Conservation (phyloP, 2,888 invertebrate species). For the Dryococelus australis region DNA sequence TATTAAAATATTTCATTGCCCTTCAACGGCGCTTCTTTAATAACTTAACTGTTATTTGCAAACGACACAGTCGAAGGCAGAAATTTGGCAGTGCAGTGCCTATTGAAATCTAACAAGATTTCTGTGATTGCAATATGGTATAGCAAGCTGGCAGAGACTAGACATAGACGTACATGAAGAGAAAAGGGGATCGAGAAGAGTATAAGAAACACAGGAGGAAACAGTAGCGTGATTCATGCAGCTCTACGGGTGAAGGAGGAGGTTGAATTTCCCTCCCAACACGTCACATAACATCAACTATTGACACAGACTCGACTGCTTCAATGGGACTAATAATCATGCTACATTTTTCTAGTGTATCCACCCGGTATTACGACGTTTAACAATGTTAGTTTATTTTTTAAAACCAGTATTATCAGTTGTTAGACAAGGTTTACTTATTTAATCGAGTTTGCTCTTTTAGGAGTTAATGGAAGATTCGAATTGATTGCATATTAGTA, state of each 20-base stretch:
- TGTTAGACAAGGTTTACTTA: too few species aligned
- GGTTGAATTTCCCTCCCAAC: not conserved
- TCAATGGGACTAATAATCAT: not conserved
- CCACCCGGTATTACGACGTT: not conserved
- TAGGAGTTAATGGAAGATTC: too few species aligned
- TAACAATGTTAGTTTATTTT: not conserved
- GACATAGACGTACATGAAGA: not conserved
- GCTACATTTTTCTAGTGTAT: not conserved
- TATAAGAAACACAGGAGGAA: not conserved
- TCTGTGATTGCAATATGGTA: not conserved
- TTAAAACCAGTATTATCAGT: not conserved
- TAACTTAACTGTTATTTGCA: too few species aligned
- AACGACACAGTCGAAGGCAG: too few species aligned
- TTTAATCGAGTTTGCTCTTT: too few species aligned
- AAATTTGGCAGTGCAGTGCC: too few species aligned
- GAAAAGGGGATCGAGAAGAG: not conserved
- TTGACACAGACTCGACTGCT: not conserved
- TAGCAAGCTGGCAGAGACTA: not conserved
- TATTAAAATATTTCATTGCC: too few species aligned
- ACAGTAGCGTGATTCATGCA: conserved; percentile 7
- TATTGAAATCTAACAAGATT: too few species aligned
- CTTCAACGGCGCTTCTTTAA: too few species aligned
- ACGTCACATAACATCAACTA: not conserved
- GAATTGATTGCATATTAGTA: too few species aligned
- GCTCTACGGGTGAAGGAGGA: not conserved